Base-by-base conservation (phyloP, 2,797 vertebrate species). In the Sebastes steindachneri region DNA sequence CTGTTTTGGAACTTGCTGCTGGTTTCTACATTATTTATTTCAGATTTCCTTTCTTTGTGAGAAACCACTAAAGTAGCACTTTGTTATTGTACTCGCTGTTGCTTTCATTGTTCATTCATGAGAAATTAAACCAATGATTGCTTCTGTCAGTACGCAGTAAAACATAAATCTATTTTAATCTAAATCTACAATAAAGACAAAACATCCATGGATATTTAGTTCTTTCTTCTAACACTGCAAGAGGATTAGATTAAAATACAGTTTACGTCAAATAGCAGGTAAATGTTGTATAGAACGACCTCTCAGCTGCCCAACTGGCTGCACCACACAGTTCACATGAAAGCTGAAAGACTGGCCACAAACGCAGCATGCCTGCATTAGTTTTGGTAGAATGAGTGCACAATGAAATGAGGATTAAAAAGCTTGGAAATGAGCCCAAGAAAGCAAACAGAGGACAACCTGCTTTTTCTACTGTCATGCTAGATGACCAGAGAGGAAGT, bases 381-480 rank as follows among this genome's bases (percentile, higher is more conserved):
- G 90, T 80, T 73, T 71, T 91, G 87, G 21, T 90, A 88, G 91
- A 91, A 87, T 94, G 93, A 88, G 88, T 90, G 90, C 92, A 92
- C 91, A 92, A 91, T 91, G 90, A 93, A 94, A 94, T 91, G 91
- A 92, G 89, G 92, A 95, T 93, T 93, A 92, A 90, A 92, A 93
- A 86, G 60, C 83, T 89, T 93, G 94, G 93, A 93, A 79, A 79
- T 53, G 25, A 88, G 91, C 94, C 94, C 91, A 88, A 88, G 91
- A 93, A 93, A 83, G 57, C 90, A 87, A 86, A 90, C 76, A 74
- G 82, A 73, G 77, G 77, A 72, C 82, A 89, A 87, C 87, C 88
- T 85, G 90, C 85, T 84, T 88, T 77, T 77, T 69, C 82, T 62
- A 55, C 81, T 79, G 70, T 77, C 87, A 69, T 31, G 76, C 72